These are phyloP conservation scores for Taxidea taxus DNA, from an alignment of 2,113 vertebrate genomes.

Conservation along the genomic window DNA sequence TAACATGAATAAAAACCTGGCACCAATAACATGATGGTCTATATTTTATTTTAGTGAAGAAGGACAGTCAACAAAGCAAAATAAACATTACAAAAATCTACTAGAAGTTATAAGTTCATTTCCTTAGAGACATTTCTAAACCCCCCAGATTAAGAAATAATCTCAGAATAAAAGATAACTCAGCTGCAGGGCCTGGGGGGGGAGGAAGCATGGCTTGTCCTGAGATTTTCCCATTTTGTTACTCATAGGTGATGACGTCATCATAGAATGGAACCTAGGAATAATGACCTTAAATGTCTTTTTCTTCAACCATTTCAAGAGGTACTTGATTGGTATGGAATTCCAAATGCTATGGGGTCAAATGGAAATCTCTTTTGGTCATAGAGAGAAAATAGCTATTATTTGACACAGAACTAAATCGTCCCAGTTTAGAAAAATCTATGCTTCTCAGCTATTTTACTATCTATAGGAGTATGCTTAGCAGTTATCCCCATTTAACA, in stretches of 20 bases:
- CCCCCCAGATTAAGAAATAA: background rate
- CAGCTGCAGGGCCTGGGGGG: background rate
- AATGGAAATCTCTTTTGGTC: background rate
- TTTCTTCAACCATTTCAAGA: background rate
- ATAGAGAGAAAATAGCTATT: conserved; percentile 34
- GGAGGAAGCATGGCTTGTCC: accelerated
- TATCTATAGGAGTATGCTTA: background rate
- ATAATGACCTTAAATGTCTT: background rate
- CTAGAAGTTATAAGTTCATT: background rate
- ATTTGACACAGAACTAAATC: conserved; percentile 6
- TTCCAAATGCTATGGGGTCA: background rate
- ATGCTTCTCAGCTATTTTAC: conserved; percentile 13
- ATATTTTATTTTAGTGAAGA: background rate
- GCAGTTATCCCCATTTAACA: conserved; percentile 26
- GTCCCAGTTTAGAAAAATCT: conserved; percentile 3
- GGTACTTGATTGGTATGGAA: background rate
- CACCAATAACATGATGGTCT: too few species aligned
- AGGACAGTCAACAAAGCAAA: background rate
- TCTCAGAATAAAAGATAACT: background rate
- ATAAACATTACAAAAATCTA: background rate
- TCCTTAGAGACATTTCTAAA: background rate
- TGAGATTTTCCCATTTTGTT: background rate
- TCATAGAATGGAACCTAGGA: background rate
- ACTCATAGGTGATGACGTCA: background rate
- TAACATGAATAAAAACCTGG: background rate